Evolutionary conservation across 2,113 vertebrate genomes (phyloP).

Genomic region (Leucosticte australis): DNA sequence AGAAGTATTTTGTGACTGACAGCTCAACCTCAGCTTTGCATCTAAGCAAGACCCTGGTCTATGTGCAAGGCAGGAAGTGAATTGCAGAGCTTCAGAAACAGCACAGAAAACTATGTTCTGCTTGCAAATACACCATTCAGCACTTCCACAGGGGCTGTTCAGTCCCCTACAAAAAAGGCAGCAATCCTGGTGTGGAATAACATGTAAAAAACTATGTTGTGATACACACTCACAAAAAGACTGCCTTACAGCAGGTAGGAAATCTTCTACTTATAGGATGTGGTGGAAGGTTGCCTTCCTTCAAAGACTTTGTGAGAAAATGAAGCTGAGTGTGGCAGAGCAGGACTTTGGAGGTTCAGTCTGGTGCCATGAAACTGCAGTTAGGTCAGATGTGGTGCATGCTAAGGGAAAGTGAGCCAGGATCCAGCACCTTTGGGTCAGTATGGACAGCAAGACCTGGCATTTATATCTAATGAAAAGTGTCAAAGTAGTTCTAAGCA

Average conservation of each 20-base stretch:
- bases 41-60: slow-evolving; percentile 15
- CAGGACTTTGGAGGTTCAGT: neutral
- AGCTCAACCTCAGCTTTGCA: slow-evolving; percentile 34
- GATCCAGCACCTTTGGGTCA: neutral
- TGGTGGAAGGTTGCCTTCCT: neutral
- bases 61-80: neutral
- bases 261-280: neutral
- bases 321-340: neutral
- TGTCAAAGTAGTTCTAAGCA: neutral
- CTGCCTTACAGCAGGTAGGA: neutral
- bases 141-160: neutral
- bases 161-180: neutral
- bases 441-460: neutral
- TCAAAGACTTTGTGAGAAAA: neutral
- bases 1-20: slow-evolving; percentile 27
- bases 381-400: neutral
- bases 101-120: slow-evolving; percentile 24
- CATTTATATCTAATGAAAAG: neutral
- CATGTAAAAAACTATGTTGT: neutral
- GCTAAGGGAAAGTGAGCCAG: neutral
- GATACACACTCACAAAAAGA: neutral
- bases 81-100: slow-evolving; percentile 40
- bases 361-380: neutral
- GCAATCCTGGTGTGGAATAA: neutral
- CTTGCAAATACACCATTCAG: neutral